Evolutionary conservation across 2,113 vertebrate species (phyloP).

Genomic region (Forbesichthys papilliferus): DNA sequence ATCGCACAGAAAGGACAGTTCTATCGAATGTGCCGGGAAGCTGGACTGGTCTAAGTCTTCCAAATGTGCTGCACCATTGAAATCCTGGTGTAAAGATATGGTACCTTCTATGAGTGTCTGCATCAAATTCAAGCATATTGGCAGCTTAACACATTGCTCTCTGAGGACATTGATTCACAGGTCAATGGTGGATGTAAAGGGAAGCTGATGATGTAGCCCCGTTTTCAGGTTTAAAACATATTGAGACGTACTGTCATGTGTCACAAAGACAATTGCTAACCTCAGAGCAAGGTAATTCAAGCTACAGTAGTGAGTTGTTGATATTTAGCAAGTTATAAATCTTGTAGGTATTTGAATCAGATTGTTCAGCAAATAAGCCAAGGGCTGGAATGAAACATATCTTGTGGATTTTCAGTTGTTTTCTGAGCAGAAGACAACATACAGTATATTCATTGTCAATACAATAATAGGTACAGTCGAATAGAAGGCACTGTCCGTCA

Average conservation of each 20-base stretch:
- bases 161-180: constrained; percentile 46
- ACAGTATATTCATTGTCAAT: no score
- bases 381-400: constrained; percentile 52
- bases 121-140: constrained; percentile 52
- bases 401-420: constrained; percentile 53
- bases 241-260: constrained; percentile 29
- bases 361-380: constrained; percentile 45
- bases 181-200: constrained; percentile 45
- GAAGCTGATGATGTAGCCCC: constrained; percentile 41
- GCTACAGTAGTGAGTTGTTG: constrained; percentile 32
- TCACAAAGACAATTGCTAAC: constrained; percentile 43
- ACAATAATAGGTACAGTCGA: constrained; percentile 21
- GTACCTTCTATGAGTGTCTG: constrained; percentile 52
- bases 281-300: constrained; percentile 45
- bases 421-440: constrained; percentile 49
- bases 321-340: constrained; percentile 45
- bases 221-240: constrained; percentile 36
- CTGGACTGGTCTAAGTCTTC: constrained; percentile 78
- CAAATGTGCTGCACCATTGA: not conserved
- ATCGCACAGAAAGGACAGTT: constrained; percentile 87
- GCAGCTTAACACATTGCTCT: constrained; percentile 56
- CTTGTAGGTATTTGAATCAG: constrained; percentile 43
- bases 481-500: no score
- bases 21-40: constrained; percentile 88
- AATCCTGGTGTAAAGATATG: constrained; percentile 34